Percentiles rank a stretch among this genome's conserved stretches.
Conservation (phyloP, 1,140 invertebrate species). For the Diprion similis region DNA sequence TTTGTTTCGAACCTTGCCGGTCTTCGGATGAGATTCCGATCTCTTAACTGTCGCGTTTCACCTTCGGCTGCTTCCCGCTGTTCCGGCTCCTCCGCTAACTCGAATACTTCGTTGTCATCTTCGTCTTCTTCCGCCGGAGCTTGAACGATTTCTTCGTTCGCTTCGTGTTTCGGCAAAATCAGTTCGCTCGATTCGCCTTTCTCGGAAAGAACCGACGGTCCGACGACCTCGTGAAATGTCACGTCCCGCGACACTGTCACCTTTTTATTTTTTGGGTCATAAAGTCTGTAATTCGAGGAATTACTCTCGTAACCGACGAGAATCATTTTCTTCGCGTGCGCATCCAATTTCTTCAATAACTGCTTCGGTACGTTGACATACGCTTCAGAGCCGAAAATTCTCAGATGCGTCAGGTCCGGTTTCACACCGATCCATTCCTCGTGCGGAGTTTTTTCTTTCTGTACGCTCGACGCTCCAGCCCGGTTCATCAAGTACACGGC, state of each 20-base stretch:
- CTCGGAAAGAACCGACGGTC: conserved; percentile 10
- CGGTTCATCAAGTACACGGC: conserved; percentile 43
- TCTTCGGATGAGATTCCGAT: conserved; percentile 1
- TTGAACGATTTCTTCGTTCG: background rate
- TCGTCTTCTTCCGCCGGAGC: background rate
- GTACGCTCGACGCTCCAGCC: conserved; percentile 26
- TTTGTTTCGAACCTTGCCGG: conserved; percentile 1
- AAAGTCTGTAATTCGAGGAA: conserved; percentile 24
- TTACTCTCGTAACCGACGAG: conserved; percentile 33
- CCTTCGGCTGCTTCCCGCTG: background rate
- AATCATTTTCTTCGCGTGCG: conserved; percentile 30
- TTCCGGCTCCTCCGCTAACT: background rate
- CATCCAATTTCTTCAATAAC: conserved; percentile 41
- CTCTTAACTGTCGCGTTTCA: conserved; percentile 8
- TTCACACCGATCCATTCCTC: conserved; percentile 33
- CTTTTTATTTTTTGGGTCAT: conserved; percentile 22
- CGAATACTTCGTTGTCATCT: background rate
- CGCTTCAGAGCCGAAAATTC: conserved; percentile 47
- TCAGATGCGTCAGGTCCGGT: conserved; percentile 38
- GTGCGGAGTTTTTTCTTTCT: conserved; percentile 29
- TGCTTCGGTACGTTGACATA: conserved; percentile 47
- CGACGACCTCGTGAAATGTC: conserved; percentile 20
- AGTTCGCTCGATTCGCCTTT: conserved; percentile 3
- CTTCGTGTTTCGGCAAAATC: background rate
- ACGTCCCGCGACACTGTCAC: conserved; percentile 22